A percentile compares a stretch with the other conserved stretches of the same genome.
Evolutionary conservation across 2,797 vertebrate species (phyloP).

Genomic region (Cryptoblepharus egeriae): DNA sequence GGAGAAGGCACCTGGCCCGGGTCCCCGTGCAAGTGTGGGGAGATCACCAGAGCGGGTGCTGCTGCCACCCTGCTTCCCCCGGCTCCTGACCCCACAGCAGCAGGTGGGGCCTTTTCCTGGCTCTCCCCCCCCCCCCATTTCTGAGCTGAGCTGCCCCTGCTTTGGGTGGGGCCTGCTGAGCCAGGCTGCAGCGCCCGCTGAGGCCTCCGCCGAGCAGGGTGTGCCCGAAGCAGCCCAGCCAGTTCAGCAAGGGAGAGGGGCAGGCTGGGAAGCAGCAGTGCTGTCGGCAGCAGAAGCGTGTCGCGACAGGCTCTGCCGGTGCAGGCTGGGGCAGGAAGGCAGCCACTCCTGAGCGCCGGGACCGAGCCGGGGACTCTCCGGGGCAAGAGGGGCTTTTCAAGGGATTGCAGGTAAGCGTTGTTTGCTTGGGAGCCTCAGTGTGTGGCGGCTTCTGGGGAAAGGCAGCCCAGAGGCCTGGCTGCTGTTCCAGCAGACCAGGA

Average conservation of each 20-base stretch:
- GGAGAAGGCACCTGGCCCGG: too few relatives aligned
- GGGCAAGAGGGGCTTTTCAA: not conserved
- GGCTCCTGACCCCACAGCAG: too few relatives aligned
- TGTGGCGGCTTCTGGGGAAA: too few relatives aligned
- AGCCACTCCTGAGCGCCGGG: constrained; percentile 46
- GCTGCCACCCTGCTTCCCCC: too few relatives aligned
- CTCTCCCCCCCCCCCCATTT: too few relatives aligned
- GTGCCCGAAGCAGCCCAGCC: constrained; percentile 69
- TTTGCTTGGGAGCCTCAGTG: too few relatives aligned
- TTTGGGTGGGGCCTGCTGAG: not conserved
- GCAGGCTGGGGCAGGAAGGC: constrained; percentile 46
- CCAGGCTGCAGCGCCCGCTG: rapidly evolving
- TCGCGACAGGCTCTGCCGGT: constrained; percentile 64
- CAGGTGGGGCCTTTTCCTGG: too few relatives aligned
- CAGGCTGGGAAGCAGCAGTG: constrained; percentile 63
- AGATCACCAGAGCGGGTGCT: too few relatives aligned
- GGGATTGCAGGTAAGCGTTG: not conserved
- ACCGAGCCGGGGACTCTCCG: not conserved
- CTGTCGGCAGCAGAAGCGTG: constrained; percentile 52
- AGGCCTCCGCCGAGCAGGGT: constrained; percentile 50
- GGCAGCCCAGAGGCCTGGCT: too few relatives aligned
- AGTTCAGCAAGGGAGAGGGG: constrained; percentile 60
- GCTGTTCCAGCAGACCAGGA: too few relatives aligned
- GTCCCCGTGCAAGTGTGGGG: too few relatives aligned
- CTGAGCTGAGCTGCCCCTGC: not conserved